These are phyloP conservation scores for Masticophis lateralis DNA, from an alignment of 2,797 vertebrate genomes.

Conservation along the genomic window DNA sequence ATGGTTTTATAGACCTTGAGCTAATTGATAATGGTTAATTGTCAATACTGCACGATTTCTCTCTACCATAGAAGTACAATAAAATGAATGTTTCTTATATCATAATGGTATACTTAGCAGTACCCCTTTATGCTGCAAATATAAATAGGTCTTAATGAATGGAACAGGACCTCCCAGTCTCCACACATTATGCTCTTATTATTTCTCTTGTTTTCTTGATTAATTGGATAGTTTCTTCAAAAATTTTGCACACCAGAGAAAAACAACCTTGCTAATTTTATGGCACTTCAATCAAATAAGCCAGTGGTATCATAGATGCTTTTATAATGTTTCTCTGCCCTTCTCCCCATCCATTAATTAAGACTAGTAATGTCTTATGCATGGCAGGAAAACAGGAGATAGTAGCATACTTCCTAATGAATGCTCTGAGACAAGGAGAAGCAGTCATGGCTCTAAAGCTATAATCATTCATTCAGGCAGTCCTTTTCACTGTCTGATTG, in stretches of 20 bases:
- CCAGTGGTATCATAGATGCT: conserved; percentile 44
- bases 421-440: conserved; percentile 51
- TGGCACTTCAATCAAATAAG: conserved; percentile 61
- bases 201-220: conserved; percentile 31
- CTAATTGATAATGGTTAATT: conserved; percentile 67
- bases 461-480: conserved; percentile 58
- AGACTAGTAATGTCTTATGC: conserved; percentile 45
- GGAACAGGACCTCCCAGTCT: conserved; percentile 30
- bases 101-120: conserved; percentile 71
- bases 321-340: conserved; percentile 41
- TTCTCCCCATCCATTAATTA: conserved; percentile 16
- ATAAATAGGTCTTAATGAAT: conserved; percentile 62
- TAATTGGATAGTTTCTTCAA: conserved; percentile 62
- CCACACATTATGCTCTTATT: conserved; percentile 52
- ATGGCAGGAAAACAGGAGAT: conserved; percentile 54
- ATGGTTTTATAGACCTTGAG: conserved; percentile 67
- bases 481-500: conserved; percentile 43
- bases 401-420: conserved; percentile 58
- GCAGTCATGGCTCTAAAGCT: conserved; percentile 57
- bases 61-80: conserved; percentile 71
- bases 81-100: conserved; percentile 71
- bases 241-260: conserved; percentile 52
- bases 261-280: conserved; percentile 59
- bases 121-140: conserved; percentile 67
- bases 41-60: conserved; percentile 70